Conservation (phyloP, 2,113 vertebrate genomes). For the Phaethon lepturus region DNA sequence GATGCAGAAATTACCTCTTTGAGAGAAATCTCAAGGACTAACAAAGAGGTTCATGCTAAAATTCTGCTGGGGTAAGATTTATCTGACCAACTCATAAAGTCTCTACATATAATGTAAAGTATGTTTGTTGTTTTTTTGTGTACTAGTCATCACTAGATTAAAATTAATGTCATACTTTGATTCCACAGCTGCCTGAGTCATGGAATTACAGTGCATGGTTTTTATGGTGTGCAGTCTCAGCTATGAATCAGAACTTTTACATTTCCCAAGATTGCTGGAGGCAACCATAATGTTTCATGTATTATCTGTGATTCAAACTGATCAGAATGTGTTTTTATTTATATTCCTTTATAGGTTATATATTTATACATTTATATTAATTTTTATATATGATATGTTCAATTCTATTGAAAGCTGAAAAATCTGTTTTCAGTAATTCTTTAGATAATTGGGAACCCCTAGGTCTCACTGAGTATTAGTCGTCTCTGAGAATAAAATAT, state of each 20-base stretch:
- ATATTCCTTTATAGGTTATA: not conserved
- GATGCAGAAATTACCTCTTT: conserved; percentile 90
- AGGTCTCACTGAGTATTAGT: not conserved
- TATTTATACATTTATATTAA: not conserved
- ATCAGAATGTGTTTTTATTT: not conserved
- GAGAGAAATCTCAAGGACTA: conserved; percentile 92
- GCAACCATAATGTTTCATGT: not conserved
- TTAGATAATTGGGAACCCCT: not conserved
- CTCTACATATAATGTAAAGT: not conserved
- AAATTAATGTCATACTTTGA: not conserved
- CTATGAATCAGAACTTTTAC: not conserved
- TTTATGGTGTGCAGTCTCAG: not conserved
- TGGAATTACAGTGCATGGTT: not conserved
- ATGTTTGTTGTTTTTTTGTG: not conserved
- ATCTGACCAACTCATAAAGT: conserved; percentile 53
- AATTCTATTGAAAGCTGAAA: not conserved
- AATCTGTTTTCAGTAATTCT: not conserved
- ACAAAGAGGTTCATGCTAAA: conserved; percentile 93
- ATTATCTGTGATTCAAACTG: not conserved
- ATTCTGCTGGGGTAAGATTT: conserved; percentile 92
- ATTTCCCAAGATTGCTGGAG: not conserved
- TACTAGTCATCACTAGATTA: not conserved
- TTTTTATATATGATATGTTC: not conserved
- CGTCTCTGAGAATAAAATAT: not conserved
- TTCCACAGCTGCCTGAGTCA: not conserved